Base-by-base conservation (phyloP, 2,888 invertebrate genomes). In the Elegia similella region DNA sequence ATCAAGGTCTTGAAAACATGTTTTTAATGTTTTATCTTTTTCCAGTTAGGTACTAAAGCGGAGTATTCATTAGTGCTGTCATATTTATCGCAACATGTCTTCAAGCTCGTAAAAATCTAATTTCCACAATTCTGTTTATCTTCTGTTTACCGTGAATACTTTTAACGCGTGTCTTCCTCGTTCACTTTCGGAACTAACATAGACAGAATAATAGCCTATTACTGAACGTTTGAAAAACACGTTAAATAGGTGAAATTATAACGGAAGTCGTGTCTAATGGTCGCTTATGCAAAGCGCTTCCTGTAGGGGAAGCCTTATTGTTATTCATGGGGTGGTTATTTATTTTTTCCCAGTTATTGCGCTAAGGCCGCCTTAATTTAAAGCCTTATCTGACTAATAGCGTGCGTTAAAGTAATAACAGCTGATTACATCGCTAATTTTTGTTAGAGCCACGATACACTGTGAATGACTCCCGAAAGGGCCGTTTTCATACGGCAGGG, bases 241-340 rank as follows among this genome's bases (percentile, higher is more conserved):
- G 63, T 69, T 70, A 67, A 70, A 70, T 67, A 68, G 69, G 68
- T 71, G 66, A 71, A 73, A 76, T 75, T 73, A 75, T 73, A 78
- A 69, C 78, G 82, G 82, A 83, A 78, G 76, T 79, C 59, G 60
- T 61, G 65, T 70, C 69, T 75, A 76, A 80, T 72, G 69, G 73
- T 64, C 71, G 72, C 57, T 70, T 67, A 65, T 58, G 64, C 63
- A 69, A 64, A 71, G 66, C 67, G 71, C 69, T 81, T 83, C 79
- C 82, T 76, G 76, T 65, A 54, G 69, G 74, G 75, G 76, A 73
- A 67, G 69, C 72, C 75, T 75, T 71, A 74, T 79, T 78, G 75
- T 76, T 76, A 78, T 80, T 76, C 78, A 76, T 72, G 65, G 69
- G 68, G 65, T 62, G 69, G 67, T 63, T 73, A 68, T 73, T 72